Base-by-base conservation (phyloP, 2,797 vertebrate genomes). In the Taenioides sp. region DNA sequence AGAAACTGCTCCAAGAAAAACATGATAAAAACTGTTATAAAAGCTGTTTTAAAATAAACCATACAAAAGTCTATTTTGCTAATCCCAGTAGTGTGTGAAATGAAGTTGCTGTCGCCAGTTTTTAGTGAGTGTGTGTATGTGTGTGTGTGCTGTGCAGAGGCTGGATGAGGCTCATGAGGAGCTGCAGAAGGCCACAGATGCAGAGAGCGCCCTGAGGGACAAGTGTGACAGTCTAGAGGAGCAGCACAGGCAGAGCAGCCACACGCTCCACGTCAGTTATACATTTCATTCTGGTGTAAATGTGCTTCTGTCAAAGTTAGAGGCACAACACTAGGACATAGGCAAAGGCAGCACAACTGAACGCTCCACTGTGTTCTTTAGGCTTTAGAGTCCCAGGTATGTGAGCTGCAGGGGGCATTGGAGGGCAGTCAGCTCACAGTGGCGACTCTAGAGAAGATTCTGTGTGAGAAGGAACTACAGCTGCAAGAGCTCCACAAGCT, bases 381-480 rank as follows among this genome's bases (percentile, higher is more conserved):
- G 80, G 40, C 62, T 6, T 71, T 75, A 9, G 67, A 83, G 34
- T 49, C 28, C 70, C 71, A 22, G 43, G 67, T 82, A 12, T 47
- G 63, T 2, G 20, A 86, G 70, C 76, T 88, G 17, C 88, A 86
- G 70, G 61, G 28, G 25, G 86, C 87, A 31, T 79, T 87, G 14
- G 81, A 70, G 65, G 84, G 89, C 5, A 79, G 76, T 22, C 80
- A 49, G 2, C 62, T 70, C 40, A 78, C 73, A 66, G 67, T 84
- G 52, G 83, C 60, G 5, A 86, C 77, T 2, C 84, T 93, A 65
- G 91, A 94, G 83, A 79, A 78, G 76, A 87, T 85, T 63, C 31
- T 95, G 69, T 81, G 87, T n/a, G 90, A 94, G 72, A 94, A 90
- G 83, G 94, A 94, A 55, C 71, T 85, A 70, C 89, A 93, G 74